Conservation (phyloP, 2,888 invertebrate genomes). For the Hololepta plana region DNA sequence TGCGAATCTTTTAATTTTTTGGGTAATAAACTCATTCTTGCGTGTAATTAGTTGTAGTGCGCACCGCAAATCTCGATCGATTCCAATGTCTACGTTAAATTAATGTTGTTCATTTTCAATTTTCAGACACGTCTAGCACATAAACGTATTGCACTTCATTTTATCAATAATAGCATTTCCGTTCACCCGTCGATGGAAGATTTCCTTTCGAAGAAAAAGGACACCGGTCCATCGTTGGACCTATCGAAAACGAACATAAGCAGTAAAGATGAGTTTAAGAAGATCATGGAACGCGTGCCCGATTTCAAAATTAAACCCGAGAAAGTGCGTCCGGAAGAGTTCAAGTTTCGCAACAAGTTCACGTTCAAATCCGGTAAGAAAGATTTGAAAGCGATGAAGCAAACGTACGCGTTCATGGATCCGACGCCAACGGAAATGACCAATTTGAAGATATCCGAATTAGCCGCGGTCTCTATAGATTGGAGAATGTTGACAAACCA, state of each 20-base stretch:
- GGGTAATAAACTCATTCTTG: too few relatives aligned
- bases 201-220: slow-evolving; percentile 68
- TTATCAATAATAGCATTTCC: too few relatives aligned
- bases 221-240: slow-evolving; percentile 67
- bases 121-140: too few relatives aligned
- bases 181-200: too few relatives aligned
- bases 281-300: slow-evolving; percentile 69
- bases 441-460: slow-evolving; percentile 50
- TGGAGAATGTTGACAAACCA: slow-evolving; percentile 87
- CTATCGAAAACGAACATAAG: slow-evolving; percentile 56
- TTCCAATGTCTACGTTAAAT: not conserved
- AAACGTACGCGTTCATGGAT: slow-evolving; percentile 49
- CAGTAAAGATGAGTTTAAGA: slow-evolving; percentile 66
- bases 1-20: too few relatives aligned
- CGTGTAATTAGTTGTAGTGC: too few relatives aligned
- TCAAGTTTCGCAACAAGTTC: slow-evolving; percentile 50
- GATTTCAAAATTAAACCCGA: slow-evolving; percentile 81
- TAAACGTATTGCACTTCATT: too few relatives aligned
- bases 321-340: slow-evolving; percentile 60
- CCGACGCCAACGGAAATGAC: slow-evolving; percentile 74
- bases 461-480: slow-evolving; percentile 72
- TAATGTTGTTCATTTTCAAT: not conserved
- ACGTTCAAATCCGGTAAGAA: slow-evolving; percentile 52
- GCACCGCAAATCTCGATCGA: too few relatives aligned
- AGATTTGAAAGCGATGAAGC: slow-evolving; percentile 45